Conservation (phyloP, 1,140 invertebrate species). For the Oncopeltus fasciatus region DNA sequence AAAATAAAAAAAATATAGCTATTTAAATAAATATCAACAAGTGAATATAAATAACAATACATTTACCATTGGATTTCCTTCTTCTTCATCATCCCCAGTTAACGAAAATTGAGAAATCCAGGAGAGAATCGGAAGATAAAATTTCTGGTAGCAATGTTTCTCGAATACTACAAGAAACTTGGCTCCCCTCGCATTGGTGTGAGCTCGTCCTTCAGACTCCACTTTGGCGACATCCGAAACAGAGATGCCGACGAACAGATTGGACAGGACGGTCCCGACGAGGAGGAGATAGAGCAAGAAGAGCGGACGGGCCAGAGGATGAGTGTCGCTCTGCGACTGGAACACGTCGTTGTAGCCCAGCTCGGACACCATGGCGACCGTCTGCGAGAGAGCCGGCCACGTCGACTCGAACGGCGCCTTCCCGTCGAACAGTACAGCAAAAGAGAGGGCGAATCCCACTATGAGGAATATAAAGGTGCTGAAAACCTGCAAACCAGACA, state of each 20-base stretch:
- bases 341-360: conserved; percentile 36
- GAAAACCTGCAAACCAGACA: conserved; percentile 31
- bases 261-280: neutral
- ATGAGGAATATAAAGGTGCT: conserved; percentile 37
- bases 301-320: neutral
- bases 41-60: too few relatives aligned
- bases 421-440: conserved; percentile 35
- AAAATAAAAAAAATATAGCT: too few relatives aligned
- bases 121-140: too few relatives aligned
- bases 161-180: neutral
- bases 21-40: too few relatives aligned
- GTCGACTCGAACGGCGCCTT: conserved; percentile 30
- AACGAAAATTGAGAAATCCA: too few relatives aligned
- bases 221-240: neutral
- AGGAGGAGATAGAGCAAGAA: neutral
- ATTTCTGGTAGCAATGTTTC: neutral
- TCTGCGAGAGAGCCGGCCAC: conserved; percentile 35
- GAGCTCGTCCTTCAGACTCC: too few relatives aligned
- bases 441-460: conserved; percentile 39
- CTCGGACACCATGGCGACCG: conserved; percentile 42
- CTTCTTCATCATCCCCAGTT: too few relatives aligned
- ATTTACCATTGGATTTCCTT: too few relatives aligned
- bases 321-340: conserved; percentile 10
- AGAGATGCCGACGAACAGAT: neutral
- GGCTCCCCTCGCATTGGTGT: neutral